Conservation (phyloP, 2,113 vertebrate species). For the Synchiropus splendidus region DNA sequence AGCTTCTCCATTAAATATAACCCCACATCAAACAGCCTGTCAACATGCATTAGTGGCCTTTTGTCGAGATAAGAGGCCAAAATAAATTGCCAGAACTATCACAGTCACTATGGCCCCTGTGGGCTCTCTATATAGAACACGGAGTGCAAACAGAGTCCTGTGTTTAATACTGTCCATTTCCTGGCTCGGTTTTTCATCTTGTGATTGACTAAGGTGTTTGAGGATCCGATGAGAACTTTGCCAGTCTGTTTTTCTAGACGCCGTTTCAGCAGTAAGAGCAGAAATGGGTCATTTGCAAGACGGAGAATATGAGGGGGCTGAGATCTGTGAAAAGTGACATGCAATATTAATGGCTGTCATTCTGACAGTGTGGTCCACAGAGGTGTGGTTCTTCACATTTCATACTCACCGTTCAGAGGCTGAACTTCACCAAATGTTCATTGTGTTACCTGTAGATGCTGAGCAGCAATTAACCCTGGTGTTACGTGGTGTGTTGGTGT, state of each 20-base stretch:
- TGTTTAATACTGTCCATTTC: too few relatives aligned
- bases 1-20: slow-evolving; percentile 63
- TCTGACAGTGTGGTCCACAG: slow-evolving; percentile 12
- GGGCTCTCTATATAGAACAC: too few relatives aligned
- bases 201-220: too few relatives aligned
- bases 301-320: slow-evolving; percentile 32
- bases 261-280: slow-evolving; percentile 41
- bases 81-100: slow-evolving; percentile 54
- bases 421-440: too few relatives aligned
- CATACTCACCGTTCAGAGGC: too few relatives aligned
- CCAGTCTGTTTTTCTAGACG: slow-evolving; percentile 48
- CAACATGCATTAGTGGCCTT: slow-evolving; percentile 57
- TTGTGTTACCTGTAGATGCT: too few relatives aligned
- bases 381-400: neutral
- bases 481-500: slow-evolving; percentile 18
- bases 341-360: slow-evolving; percentile 49
- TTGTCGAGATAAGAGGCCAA: slow-evolving; percentile 59
- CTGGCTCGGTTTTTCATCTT: too few relatives aligned
- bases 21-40: slow-evolving; percentile 62
- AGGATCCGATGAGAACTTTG: slow-evolving; percentile 7
- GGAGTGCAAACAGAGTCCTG: too few relatives aligned
- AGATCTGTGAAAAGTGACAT: slow-evolving; percentile 44
- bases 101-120: slow-evolving; percentile 21
- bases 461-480: too few relatives aligned
- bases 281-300: slow-evolving; percentile 67